phyloP scores from a whole-genome alignment of 2,888 invertebrate species.

The Buathra laborator region DNA sequence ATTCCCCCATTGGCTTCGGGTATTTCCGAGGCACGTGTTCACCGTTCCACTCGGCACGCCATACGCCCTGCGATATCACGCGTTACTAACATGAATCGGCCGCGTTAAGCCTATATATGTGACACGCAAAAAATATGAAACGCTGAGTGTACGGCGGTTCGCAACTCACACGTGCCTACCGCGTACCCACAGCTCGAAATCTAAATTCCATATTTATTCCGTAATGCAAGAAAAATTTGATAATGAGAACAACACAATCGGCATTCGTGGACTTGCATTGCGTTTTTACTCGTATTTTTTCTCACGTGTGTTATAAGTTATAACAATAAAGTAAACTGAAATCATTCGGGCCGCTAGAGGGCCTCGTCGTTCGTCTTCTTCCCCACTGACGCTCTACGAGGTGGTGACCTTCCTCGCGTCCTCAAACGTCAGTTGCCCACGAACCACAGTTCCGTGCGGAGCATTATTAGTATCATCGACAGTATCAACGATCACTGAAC shows the following conservation, averaged over 20 bases:
- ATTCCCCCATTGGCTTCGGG: not conserved
- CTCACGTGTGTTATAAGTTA: not conserved
- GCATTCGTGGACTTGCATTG: not conserved
- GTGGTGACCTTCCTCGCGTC: slow-evolving; percentile 67
- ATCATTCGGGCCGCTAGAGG: not conserved
- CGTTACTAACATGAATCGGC: not conserved
- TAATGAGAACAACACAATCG: not conserved
- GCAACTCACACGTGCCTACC: not conserved
- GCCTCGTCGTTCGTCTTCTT: not conserved
- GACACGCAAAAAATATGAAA: not conserved
- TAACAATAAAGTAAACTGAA: not conserved
- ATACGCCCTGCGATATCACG: not conserved
- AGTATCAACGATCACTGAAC: slow-evolving; percentile 33
- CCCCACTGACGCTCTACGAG: slow-evolving; percentile 3
- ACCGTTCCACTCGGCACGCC: slow-evolving; percentile 10
- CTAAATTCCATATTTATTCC: not conserved
- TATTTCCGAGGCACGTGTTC: slow-evolving; percentile 7
- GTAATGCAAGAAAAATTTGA: not conserved
- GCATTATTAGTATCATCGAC: slow-evolving; percentile 38
- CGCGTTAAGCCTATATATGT: not conserved
- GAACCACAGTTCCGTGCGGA: slow-evolving; percentile 58
- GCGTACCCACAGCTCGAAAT: not conserved
- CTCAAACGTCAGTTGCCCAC: slow-evolving; percentile 70
- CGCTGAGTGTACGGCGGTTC: not conserved
- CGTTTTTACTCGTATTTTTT: not conserved